These are phyloP conservation scores for Arothron firmamentum DNA, from an alignment of 2,113 vertebrate genomes.

Conservation along the genomic window DNA sequence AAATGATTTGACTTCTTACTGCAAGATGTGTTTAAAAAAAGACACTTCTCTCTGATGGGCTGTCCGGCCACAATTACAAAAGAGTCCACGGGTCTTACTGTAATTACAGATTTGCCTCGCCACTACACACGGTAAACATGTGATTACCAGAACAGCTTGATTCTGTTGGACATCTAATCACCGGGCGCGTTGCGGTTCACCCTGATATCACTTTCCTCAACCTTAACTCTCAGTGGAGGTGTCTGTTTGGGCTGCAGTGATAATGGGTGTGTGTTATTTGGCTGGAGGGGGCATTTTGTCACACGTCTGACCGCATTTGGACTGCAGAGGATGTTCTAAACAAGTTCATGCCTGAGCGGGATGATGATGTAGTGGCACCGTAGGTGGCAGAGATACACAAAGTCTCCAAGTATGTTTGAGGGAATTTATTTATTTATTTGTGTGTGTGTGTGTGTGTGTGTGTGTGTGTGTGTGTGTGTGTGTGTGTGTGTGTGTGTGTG, in stretches of 20 bases:
- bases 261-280: conserved; percentile 44
- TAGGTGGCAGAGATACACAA: conserved; percentile 64
- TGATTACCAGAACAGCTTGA: conserved; percentile 60
- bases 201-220: conserved; percentile 56
- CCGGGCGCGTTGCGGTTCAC: conserved; percentile 50
- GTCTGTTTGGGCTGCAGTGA: conserved; percentile 44
- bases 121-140: conserved; percentile 52
- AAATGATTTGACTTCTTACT: conserved; percentile 1
- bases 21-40: neutral
- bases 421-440: conserved; percentile 21
- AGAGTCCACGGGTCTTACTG: conserved; percentile 23
- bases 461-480: neutral
- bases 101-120: conserved; percentile 54
- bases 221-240: conserved; percentile 42
- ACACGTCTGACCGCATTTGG: conserved; percentile 58
- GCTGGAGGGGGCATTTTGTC: conserved; percentile 37
- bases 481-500: too few species aligned
- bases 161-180: conserved; percentile 54
- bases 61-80: conserved; percentile 47
- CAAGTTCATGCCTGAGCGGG: conserved; percentile 54
- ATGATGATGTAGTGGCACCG: conserved; percentile 58
- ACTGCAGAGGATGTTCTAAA: conserved; percentile 63
- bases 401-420: conserved; percentile 51
- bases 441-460: neutral
- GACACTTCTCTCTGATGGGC: conserved; percentile 19